A percentile compares a stretch with the other conserved stretches of the same genome.
Evolutionary conservation across 1,140 invertebrate genomes (phyloP).

Genomic region (Lepidotrigona ventralis): DNA sequence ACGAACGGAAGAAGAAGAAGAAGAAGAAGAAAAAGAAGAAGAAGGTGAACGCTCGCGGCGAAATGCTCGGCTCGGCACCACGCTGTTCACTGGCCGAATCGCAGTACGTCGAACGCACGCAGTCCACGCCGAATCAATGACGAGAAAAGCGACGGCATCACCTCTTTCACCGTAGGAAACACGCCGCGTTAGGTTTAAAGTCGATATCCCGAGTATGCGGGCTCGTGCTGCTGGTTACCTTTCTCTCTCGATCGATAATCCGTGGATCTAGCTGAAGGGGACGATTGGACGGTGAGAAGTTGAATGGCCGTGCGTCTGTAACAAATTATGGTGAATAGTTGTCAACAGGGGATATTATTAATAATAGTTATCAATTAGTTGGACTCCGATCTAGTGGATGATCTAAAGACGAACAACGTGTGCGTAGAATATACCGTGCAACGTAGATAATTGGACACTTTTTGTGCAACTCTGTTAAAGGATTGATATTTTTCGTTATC

Average conservation of each 20-base stretch:
- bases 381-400: too few species aligned
- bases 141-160: not conserved
- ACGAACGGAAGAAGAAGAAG: too few species aligned
- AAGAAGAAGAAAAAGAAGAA: too few species aligned
- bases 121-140: constrained; percentile 12
- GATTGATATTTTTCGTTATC: too few species aligned
- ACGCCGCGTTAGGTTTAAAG: not conserved
- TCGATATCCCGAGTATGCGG: not conserved
- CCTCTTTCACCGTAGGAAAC: not conserved
- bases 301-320: not conserved
- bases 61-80: constrained; percentile 22
- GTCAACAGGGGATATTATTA: not conserved
- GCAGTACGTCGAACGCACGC: not conserved
- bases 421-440: too few species aligned
- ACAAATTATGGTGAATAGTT: not conserved
- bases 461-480: too few species aligned
- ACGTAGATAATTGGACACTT: too few species aligned
- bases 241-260: not conserved
- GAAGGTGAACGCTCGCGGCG: not conserved
- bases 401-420: too few species aligned
- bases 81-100: constrained; percentile 29
- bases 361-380: too few species aligned
- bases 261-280: not conserved
- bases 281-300: not conserved
- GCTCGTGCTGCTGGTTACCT: too few species aligned